A percentile compares a stretch with the other conserved stretches of the same genome.
Conservation (phyloP, 2,888 invertebrate genomes). For the Tachina grossa region DNA sequence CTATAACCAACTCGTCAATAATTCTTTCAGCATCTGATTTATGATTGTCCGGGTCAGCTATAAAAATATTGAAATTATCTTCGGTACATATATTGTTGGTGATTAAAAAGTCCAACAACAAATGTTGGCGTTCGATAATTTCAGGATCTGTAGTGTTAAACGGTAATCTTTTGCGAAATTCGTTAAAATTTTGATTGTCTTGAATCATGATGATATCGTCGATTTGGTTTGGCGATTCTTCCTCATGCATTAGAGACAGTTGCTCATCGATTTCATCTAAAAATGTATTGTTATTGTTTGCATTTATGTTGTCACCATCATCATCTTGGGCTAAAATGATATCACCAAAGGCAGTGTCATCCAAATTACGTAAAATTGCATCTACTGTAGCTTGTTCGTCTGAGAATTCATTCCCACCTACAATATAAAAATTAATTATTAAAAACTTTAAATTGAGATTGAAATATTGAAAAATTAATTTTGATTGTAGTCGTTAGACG, state of each 20-base stretch:
- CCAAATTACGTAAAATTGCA: constrained; percentile 79
- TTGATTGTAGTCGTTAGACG: no score
- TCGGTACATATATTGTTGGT: constrained; percentile 81
- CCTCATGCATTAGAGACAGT: constrained; percentile 47
- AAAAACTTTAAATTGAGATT: background rate
- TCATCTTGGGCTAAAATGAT: constrained; percentile 70
- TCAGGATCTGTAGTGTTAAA: constrained; percentile 79
- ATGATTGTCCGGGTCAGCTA: constrained; percentile 80
- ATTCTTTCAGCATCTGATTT: constrained; percentile 80
- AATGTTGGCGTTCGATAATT: constrained; percentile 79
- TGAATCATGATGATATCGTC: constrained; percentile 64
- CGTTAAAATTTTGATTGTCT: constrained; percentile 70
- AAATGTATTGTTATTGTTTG: constrained; percentile 35
- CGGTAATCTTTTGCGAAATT: constrained; percentile 79
- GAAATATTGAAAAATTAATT: background rate
- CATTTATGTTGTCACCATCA: constrained; percentile 13
- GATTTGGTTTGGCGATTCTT: constrained; percentile 35
- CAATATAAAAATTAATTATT: constrained; percentile 19
- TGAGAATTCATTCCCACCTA: constrained; percentile 77
- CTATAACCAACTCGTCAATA: constrained; percentile 78
- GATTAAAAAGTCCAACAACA: constrained; percentile 80
- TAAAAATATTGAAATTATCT: constrained; percentile 81
- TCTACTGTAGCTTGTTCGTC: constrained; percentile 81
- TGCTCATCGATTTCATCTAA: constrained; percentile 57
- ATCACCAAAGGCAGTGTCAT: constrained; percentile 76